A percentile compares a stretch with the other conserved stretches of the same genome.
phyloP scores from a whole-genome alignment of 2,888 invertebrate species.

The Phyllotreta cruciferae region DNA sequence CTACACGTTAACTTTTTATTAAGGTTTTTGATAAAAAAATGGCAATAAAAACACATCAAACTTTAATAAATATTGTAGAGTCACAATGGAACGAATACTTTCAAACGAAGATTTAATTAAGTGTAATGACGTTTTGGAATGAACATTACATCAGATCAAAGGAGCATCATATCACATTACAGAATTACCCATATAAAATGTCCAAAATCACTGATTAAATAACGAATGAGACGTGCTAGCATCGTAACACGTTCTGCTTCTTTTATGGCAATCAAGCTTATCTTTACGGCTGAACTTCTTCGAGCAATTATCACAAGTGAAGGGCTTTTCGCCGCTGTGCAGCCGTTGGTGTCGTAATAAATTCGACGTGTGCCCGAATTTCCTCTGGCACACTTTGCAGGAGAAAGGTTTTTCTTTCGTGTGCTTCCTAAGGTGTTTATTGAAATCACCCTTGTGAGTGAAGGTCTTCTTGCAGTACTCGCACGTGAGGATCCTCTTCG shows the following conservation, averaged over 20 bases:
- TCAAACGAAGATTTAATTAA: too few species aligned
- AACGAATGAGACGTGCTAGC: slow-evolving; percentile 11
- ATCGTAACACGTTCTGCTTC: slow-evolving; percentile 50
- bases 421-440: slow-evolving; percentile 57
- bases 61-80: too few species aligned
- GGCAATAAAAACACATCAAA: too few species aligned
- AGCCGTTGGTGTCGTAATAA: slow-evolving; percentile 78
- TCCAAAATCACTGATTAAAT: not conserved
- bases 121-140: too few species aligned
- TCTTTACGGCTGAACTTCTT: slow-evolving; percentile 57
- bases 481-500: slow-evolving; percentile 48
- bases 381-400: slow-evolving; percentile 52
- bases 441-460: slow-evolving; percentile 56
- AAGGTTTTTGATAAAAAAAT: not conserved
- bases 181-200: not conserved
- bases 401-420: slow-evolving; percentile 56
- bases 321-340: slow-evolving; percentile 79
- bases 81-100: too few species aligned
- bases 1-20: too few species aligned
- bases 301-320: slow-evolving; percentile 57
- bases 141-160: too few species aligned
- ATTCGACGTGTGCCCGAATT: slow-evolving; percentile 66
- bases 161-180: not conserved
- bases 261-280: slow-evolving; percentile 55
- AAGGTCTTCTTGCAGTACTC: slow-evolving; percentile 54